Base-by-base conservation (phyloP, 2,113 vertebrate genomes). In the Hypocryptadius cinnamomeus region DNA sequence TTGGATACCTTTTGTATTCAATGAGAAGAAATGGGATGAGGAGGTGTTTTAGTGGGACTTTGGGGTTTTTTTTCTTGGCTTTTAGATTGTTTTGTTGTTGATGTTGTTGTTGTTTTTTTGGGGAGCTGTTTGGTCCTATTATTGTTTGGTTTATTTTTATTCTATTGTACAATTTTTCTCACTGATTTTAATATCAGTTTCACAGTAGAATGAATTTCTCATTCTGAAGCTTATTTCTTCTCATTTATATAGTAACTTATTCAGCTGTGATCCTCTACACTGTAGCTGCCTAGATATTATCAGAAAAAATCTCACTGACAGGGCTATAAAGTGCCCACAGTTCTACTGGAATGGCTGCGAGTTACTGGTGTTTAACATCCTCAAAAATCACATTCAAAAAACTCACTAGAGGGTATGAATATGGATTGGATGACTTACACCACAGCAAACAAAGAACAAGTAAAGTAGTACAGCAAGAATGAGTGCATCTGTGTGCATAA, bases 41-140 rank as follows among this genome's bases (percentile, higher is more conserved):
- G 2, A 44, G 4, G 6, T 25, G 3, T 22, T 71, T 79, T 60
- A 9, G 14, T 35, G 15, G 18, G 17, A 4, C 13, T 68, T 57
- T 15, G 4, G 9, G 14, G 2, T 22, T n/a, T 19, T 33, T 37
- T 72, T 23, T 21, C 37, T 70, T 22, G 3, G 1, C 2, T 40
- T 28, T 51, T 69, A 14, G 2, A 2, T 33, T 48, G 11, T 22
- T 37, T 15, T 70, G 11, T 9, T 76, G 3, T 27, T 57, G 17
- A 9, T 48, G 13, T 56, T 20, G 16, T 47, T 39, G 10, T 8
- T 51, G 31, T 24, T 59, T 23, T 22, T 57, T 22, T 7, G 1
- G 5, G 3, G 6, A 4, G 1, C 5, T n/a, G 1, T 33, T 30
- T 31, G 14, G 15, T 35, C 47, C 28, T 63, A 12, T 20, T 70